phyloP scores from a whole-genome alignment of 2,888 invertebrate genomes.

The Nephrocerus scutellatus region DNA sequence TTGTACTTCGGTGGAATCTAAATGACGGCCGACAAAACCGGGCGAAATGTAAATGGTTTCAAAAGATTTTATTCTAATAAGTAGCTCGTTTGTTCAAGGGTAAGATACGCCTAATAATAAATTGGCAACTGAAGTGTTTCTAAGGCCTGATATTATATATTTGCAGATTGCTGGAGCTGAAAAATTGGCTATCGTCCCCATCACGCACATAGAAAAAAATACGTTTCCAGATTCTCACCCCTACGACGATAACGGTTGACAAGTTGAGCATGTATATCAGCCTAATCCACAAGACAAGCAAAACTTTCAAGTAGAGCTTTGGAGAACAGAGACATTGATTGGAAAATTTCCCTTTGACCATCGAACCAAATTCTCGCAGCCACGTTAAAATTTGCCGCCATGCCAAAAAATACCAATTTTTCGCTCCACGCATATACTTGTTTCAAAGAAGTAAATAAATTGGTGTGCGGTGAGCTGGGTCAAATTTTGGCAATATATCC shows the following conservation, averaged over 20 bases:
- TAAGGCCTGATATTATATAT: constrained; percentile 4
- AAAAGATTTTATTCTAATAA: constrained; percentile 1
- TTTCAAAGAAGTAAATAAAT: neutral
- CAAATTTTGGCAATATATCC: too few relatives aligned
- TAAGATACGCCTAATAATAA: constrained; percentile 2
- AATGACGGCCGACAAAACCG: too few relatives aligned
- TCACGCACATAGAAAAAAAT: constrained; percentile 9
- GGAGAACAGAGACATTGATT: too few relatives aligned
- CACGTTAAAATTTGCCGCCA: constrained; percentile 8
- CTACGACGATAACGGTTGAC: neutral
- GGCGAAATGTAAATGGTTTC: neutral
- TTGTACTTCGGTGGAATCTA: too few relatives aligned
- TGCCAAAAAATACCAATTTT: constrained; percentile 5
- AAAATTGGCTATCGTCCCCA: constrained; percentile 6
- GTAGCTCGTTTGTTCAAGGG: constrained; percentile 6
- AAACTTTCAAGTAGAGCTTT: too few relatives aligned
- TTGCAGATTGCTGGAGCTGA: constrained; percentile 6
- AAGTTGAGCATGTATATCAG: constrained; percentile 5
- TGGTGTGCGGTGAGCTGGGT: too few relatives aligned
- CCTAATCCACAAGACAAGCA: too few relatives aligned
- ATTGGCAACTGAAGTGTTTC: constrained; percentile 1
- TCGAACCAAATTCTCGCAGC: constrained; percentile 6
- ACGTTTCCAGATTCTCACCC: constrained; percentile 7
- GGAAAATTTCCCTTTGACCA: too few relatives aligned
- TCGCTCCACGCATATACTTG: constrained; percentile 10